Conservation (phyloP, 2,797 vertebrate genomes). For the Brotula barbata region DNA sequence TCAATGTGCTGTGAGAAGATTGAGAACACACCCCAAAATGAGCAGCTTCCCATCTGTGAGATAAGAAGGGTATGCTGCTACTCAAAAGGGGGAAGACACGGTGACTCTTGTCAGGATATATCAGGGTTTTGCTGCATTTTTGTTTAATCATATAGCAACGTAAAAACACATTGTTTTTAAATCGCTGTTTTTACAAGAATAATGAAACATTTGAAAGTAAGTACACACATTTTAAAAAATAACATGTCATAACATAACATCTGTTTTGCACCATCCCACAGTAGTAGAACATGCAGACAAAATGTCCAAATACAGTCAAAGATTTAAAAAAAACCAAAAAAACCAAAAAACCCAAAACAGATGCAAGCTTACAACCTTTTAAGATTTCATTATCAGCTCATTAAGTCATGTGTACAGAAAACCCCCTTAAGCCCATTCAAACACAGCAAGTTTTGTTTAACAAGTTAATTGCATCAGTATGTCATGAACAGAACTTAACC, state of each 20-base stretch:
- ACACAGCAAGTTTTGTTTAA: conserved; percentile 5
- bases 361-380: conserved; percentile 8
- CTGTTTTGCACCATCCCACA: not conserved
- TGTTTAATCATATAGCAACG: not conserved
- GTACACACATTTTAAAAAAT: too few species aligned
- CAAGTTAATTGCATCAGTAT: conserved; percentile 2
- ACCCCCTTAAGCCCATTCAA: not conserved
- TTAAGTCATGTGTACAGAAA: not conserved
- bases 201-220: too few species aligned
- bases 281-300: conserved; percentile 8
- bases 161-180: too few species aligned
- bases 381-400: conserved; percentile 1
- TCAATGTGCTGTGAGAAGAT: conserved; percentile 79
- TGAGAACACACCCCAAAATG: conserved; percentile 78
- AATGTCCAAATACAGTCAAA: conserved; percentile 16
- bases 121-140: conserved; percentile 6
- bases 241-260: conserved; percentile 2
- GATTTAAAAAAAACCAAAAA: too few species aligned
- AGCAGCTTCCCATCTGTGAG: conserved; percentile 56
- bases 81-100: conserved; percentile 20
- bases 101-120: not conserved
- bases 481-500: not conserved
- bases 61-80: conserved; percentile 72
- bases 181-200: too few species aligned
- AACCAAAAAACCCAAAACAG: not conserved